Evolutionary conservation across 2,888 invertebrate species (phyloP), one percentile per base, ranked within the genome.

Genomic region (Drosophila maculinotata): DNA sequence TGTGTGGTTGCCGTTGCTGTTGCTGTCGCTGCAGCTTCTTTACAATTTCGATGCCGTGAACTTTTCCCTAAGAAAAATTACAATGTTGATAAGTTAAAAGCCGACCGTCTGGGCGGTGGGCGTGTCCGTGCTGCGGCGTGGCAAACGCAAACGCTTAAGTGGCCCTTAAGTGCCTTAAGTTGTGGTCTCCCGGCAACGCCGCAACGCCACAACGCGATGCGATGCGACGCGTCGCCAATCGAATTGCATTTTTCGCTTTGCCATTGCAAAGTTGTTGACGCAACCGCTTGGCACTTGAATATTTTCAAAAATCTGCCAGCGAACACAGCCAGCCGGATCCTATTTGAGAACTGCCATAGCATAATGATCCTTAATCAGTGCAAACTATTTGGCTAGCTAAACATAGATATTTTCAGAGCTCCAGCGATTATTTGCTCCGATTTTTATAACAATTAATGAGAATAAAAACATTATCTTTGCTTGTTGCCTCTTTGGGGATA

Each of bases 31-130:
- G n/a, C n/a, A n/a, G 25, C 26, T 25, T 39, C 60, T 45, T 64
- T 39, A 39, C 57, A 51, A 49, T 52, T 60, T 49, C 26, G 54
- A 33, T 45, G 63, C 62, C 45, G 48, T 54, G 51, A 68, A 62
- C 39, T 69, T 70, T 70, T 31, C 26, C 39, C 51, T 47, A 39
- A 31, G 66, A 66, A 63, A 68, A 69, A 78, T 81, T 63, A 71
- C 69, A 69, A 69, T 78, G 71, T 64, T 77, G 79, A 79, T 79
- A 81, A 81, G 81, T 77, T 78, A 81, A 81, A 79, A 79, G 78
- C 66, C 58, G 47, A 65, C 54, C 57, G 63, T 38, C 59, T 71
- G 62, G 68, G 62, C 68, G 56, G 63, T 76, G 67, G 71, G 63
- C 48, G 65, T 56, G 42, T n/a, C 35, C 15, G 10, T 17, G 14